Conservation (phyloP, 2,888 invertebrate genomes). For the Caenorhabditis sp. region DNA sequence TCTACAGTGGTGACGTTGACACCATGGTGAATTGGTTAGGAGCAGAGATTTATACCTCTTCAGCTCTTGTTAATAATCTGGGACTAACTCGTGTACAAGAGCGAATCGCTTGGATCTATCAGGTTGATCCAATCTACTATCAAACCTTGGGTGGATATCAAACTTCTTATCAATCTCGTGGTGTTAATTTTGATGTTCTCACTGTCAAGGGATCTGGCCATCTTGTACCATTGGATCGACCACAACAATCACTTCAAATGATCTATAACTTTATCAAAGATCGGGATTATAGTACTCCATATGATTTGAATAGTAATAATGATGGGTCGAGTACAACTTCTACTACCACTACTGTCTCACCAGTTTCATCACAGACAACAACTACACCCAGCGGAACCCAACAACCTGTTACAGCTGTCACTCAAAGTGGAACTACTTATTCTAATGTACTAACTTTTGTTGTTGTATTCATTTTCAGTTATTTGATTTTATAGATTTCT, state of each 20-base stretch:
- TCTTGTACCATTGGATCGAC: constrained; percentile 50
- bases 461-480: background rate
- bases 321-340: background rate
- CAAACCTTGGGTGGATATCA: constrained; percentile 36
- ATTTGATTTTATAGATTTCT: background rate
- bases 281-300: constrained; percentile 41
- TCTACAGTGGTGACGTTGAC: constrained; percentile 49
- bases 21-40: constrained; percentile 51
- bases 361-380: background rate
- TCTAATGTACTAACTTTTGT: background rate
- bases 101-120: constrained; percentile 40
- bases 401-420: background rate
- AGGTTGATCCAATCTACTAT: constrained; percentile 13
- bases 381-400: constrained; percentile 5
- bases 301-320: constrained; percentile 1
- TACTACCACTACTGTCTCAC: constrained; percentile 1
- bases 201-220: constrained; percentile 55
- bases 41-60: constrained; percentile 41
- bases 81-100: background rate
- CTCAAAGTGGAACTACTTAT: background rate
- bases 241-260: constrained; percentile 47
- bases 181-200: constrained; percentile 36
- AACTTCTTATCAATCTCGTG: constrained; percentile 26
- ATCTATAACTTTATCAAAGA: constrained; percentile 43
- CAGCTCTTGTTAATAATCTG: background rate